Conservation (phyloP, 2,888 invertebrate genomes). For the Penaeus monodon region DNA sequence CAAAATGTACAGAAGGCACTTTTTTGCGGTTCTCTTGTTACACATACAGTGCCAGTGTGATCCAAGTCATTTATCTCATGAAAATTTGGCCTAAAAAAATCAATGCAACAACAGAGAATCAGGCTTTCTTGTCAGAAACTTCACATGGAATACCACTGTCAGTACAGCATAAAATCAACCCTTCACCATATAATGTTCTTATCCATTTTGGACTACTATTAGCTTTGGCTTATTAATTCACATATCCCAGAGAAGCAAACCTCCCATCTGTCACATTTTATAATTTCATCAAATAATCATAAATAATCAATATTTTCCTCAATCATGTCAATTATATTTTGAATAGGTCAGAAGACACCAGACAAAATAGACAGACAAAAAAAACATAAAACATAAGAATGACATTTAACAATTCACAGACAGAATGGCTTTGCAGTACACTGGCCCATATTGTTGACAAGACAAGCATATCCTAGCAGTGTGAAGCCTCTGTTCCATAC, state of each 20-base stretch:
- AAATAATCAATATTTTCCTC: not conserved
- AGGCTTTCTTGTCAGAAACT: slow-evolving; percentile 3
- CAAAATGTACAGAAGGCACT: slow-evolving; percentile 45
- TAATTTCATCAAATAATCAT: not conserved
- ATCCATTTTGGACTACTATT: not conserved
- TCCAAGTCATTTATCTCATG: slow-evolving; percentile 21
- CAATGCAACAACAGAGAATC: not conserved
- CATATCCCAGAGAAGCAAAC: slow-evolving; percentile 5
- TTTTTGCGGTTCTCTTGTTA: slow-evolving; percentile 47
- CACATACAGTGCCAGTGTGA: slow-evolving; percentile 28
- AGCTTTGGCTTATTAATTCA: slow-evolving; percentile 13
- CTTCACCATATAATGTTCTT: too few relatives aligned
- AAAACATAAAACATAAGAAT: not conserved
- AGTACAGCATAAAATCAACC: too few relatives aligned
- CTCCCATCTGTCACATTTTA: too few relatives aligned
- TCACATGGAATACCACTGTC: not conserved
- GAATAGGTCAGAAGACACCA: slow-evolving; percentile 13
- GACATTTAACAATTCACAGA: slow-evolving; percentile 13
- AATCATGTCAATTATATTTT: not conserved
- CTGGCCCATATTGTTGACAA: slow-evolving; percentile 27
- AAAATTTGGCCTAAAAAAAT: not conserved
- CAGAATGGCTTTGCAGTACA: slow-evolving; percentile 21
- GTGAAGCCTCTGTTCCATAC: slow-evolving; percentile 63
- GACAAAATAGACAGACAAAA: slow-evolving; percentile 1
- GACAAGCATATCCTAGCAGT: slow-evolving; percentile 59